Evolutionary conservation across 2,888 invertebrate genomes (phyloP), one percentile per base, ranked within the genome.

Genomic region (Chaetogeoica ovagalla): DNA sequence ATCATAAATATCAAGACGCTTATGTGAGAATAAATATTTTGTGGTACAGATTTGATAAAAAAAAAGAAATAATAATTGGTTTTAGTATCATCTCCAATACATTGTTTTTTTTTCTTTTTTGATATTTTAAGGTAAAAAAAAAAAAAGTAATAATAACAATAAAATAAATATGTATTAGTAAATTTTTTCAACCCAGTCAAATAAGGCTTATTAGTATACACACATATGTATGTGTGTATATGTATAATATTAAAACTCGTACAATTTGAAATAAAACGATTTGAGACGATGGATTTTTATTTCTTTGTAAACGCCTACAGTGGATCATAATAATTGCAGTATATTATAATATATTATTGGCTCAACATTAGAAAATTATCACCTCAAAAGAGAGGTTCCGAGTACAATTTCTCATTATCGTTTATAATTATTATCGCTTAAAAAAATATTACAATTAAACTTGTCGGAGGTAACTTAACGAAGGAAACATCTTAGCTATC

Each of bases 401-500:
- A 63, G 70, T 79, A 71, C 69, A 70, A 21, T 76, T 74, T 57
- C n/a, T 76, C 57, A 76, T 57, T 68, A 75, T 48, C 68, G 66
- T 68, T 76, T 48, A 48, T 48, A 48, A 48, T 76, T 79, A 79
- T 79, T 48, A 48, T 79, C 55, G 57, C 62, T 79, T 71, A 79
- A 79, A 79, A 79, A 79, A 79, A 79, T 79, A 79, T 79, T 71
- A 79, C 55, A 77, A 70, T 71, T 71, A 79, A 71, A 79, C 79
- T 63, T 79, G 79, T 71, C 70, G 79, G 79, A 79, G 79, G 79
- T 79, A 79, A 79, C 79, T 71, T 79, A 79, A 79, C 79, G 79
- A 79, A 79, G 79, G 79, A 79, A 79, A 79, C 79, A 71, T 79
- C 71, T 79, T 79, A 79, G 79, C 79, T 79, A 79, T 79, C 79